These are phyloP conservation scores for Drosophila fungiperda DNA, from an alignment of 2,888 invertebrate genomes.

Conservation along the genomic window DNA sequence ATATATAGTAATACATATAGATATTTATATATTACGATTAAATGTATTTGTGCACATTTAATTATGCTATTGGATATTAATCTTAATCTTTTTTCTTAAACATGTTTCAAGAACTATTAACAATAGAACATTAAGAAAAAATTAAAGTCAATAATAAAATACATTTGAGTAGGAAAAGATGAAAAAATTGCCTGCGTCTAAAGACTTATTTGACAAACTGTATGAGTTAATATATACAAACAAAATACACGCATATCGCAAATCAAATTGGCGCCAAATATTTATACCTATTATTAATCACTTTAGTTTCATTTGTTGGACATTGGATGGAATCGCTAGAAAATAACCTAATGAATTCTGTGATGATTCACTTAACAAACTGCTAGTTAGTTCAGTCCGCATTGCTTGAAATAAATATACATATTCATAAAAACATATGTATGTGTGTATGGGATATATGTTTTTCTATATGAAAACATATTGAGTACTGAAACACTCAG, in stretches of 20 bases:
- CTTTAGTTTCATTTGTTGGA: neutral
- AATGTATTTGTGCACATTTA: neutral
- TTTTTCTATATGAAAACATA: too few relatives aligned
- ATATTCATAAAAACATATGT: conserved; percentile 2
- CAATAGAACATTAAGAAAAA: neutral
- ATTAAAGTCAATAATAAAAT: neutral
- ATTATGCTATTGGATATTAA: neutral
- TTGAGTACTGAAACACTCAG: neutral
- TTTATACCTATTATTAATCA: neutral
- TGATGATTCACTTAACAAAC: conserved; percentile 11
- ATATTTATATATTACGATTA: neutral
- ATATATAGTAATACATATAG: neutral
- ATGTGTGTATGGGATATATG: neutral
- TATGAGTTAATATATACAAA: neutral
- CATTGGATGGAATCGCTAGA: neutral
- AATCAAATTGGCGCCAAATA: neutral
- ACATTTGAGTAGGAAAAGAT: neutral
- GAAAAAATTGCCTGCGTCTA: neutral
- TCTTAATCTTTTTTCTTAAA: neutral
- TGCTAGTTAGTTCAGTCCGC: conserved; percentile 5
- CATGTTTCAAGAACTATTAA: neutral
- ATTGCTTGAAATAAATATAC: neutral
- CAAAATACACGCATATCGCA: neutral
- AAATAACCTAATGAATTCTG: neutral
- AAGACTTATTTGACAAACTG: neutral